Percentiles rank a stretch among this genome's conserved stretches.
phyloP scores from a whole-genome alignment of 2,888 invertebrate genomes.

The Drosophila setosimentum region DNA sequence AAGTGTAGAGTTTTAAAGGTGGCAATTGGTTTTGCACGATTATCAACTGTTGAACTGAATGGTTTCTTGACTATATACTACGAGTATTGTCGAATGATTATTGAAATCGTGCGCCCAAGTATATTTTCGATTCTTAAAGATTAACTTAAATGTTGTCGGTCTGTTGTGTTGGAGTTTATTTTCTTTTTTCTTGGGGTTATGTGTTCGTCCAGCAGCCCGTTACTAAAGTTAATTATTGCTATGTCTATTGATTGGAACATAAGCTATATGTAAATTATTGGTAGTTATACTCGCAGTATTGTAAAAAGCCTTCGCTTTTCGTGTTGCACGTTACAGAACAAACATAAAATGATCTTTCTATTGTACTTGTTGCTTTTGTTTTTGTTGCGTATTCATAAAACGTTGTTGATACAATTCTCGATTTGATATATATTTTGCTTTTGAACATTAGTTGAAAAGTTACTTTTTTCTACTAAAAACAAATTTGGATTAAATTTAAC shows the following conservation, averaged over 20 bases:
- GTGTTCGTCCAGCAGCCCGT: slow-evolving; percentile 34
- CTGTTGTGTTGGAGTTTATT: slow-evolving; percentile 3
- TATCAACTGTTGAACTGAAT: slow-evolving; percentile 1
- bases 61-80: slow-evolving; percentile 7
- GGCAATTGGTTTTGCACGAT: slow-evolving; percentile 11
- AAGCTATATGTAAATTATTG: slow-evolving; percentile 33
- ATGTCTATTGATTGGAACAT: slow-evolving; percentile 44
- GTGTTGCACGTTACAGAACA: slow-evolving; percentile 40
- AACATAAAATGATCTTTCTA: slow-evolving; percentile 29
- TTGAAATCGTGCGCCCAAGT: slow-evolving; percentile 28
- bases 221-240: slow-evolving; percentile 45
- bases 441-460: slow-evolving; percentile 14
- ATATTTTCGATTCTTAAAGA: slow-evolving; percentile 26
- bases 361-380: slow-evolving; percentile 18
- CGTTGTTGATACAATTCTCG: slow-evolving; percentile 17
- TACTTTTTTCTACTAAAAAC: slow-evolving; percentile 1
- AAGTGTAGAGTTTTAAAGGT: slow-evolving; percentile 28
- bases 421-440: slow-evolving; percentile 15
- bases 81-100: slow-evolving; percentile 25
- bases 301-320: slow-evolving; percentile 26
- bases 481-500: slow-evolving; percentile 28
- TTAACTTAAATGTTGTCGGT: slow-evolving; percentile 39
- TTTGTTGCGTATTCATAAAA: slow-evolving; percentile 4
- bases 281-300: slow-evolving; percentile 40
- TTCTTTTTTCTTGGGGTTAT: slow-evolving; percentile 4